Evolutionary conservation across 2,797 vertebrate species (phyloP), one percentile per base, ranked within the genome.

Genomic region (Triplophysa yarkandensis): DNA sequence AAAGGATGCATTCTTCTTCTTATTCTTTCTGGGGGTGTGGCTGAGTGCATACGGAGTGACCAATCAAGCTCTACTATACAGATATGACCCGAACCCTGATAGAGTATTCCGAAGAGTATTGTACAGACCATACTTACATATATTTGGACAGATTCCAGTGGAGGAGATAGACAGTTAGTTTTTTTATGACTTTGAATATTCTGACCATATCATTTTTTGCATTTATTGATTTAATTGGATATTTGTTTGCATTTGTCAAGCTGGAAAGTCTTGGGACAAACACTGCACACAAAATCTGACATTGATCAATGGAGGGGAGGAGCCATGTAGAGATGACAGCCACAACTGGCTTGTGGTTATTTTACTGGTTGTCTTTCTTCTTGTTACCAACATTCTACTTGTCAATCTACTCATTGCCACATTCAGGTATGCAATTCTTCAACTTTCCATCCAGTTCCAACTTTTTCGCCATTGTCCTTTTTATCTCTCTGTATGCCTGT

Each of bases 1-100:
- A 90, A 97, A 97, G 83, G 95, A 97, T 0, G 80, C 95, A 0
- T 97, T 97, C 87, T 95, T 96, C 89, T 96, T 97, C 87, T 91
- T 97, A 58, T 97, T 96, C 88, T 96, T 96, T 86, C 90, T 97
- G 13, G 90, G 86, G 0, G 91, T 97, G 75, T 97, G 95, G 95
- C 81, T 95, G 6, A 85, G 95, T 82, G 95, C 95, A 0, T 97
- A 97, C 0, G 95, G 95, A 25, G 94, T 97, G 52, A 93, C 95
- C 76, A 95, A 94, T 2, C 94, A 97, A 84, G 95, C 94, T 28
- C 77, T 97, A 41, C 87, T 95, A 2, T 93, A 95, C 58, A 85
- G 91, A 2, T 93, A 86, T 0, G 93, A 96, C 77, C 86, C 90
- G 0, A 82, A 81, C 1, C 85, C 88, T 0, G 77, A 87, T 6